Conservation (phyloP, 2,113 vertebrate genomes). For the Dasyurus viverrinus region DNA sequence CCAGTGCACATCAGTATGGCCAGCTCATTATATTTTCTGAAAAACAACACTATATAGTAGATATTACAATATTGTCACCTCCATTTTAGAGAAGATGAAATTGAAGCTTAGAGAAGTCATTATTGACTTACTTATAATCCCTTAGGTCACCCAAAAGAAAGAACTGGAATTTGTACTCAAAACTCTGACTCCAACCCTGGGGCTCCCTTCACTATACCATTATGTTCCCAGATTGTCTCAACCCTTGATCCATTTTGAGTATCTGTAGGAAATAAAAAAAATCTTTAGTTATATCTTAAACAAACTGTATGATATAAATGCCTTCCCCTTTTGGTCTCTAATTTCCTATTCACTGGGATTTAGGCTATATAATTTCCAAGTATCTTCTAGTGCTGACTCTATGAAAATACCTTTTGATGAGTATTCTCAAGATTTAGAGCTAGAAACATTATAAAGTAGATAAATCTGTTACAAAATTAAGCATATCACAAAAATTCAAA, state of each 20-base stretch:
- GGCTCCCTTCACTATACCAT: neutral
- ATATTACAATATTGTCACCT: neutral
- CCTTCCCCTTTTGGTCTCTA: neutral
- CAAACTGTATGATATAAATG: neutral
- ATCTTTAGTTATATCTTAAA: conserved; percentile 12
- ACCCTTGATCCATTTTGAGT: neutral
- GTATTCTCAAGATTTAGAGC: neutral
- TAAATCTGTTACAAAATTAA: conserved; percentile 41
- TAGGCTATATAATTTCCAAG: neutral
- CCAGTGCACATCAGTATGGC: neutral
- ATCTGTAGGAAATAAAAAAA: conserved; percentile 24
- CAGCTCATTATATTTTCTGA: neutral
- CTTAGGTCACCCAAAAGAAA: neutral
- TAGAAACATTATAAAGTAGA: conserved; percentile 4
- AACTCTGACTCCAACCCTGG: neutral
- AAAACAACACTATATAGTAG: neutral
- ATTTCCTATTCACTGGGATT: neutral
- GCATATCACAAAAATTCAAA: conserved; percentile 9
- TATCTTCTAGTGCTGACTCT: neutral
- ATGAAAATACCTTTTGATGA: neutral
- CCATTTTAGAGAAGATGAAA: neutral
- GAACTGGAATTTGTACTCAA: neutral
- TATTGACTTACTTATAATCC: neutral
- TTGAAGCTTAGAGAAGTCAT: neutral
- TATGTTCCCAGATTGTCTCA: neutral